These are phyloP conservation scores for Ceratoteleas bidentatus DNA, from an alignment of 1,140 invertebrate species.

Conservation along the genomic window DNA sequence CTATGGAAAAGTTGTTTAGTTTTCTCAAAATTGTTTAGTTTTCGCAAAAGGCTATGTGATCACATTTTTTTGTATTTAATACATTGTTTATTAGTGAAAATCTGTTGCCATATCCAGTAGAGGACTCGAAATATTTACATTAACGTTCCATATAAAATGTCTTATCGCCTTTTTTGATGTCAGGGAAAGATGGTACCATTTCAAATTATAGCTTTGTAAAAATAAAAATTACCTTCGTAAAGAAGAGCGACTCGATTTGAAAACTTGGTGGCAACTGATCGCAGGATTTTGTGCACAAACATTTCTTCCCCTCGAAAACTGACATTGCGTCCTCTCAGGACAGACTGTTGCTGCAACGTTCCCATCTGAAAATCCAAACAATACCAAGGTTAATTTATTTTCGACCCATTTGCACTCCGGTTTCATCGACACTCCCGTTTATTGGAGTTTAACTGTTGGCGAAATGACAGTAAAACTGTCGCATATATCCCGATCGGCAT, in stretches of 20 bases:
- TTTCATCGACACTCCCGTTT: not conserved
- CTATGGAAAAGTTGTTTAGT: conserved; percentile 31
- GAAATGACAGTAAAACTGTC: too few relatives aligned
- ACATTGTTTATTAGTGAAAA: too few relatives aligned
- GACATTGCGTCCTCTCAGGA: conserved; percentile 82
- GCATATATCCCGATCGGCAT: too few relatives aligned
- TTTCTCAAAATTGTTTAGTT: too few relatives aligned
- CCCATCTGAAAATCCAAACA: conserved; percentile 81
- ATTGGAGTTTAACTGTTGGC: not conserved
- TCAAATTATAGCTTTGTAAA: too few relatives aligned
- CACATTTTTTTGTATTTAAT: too few relatives aligned
- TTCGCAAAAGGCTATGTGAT: too few relatives aligned
- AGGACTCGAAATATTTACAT: too few relatives aligned
- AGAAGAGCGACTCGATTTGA: conserved; percentile 82
- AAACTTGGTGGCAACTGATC: conserved; percentile 71
- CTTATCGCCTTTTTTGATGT: too few relatives aligned
- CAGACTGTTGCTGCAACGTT: conserved; percentile 84
- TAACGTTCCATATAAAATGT: too few relatives aligned
- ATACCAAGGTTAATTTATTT: not conserved
- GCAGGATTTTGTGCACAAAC: conserved; percentile 82
- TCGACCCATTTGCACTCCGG: not conserved
- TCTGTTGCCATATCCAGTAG: not conserved
- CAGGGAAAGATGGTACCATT: too few relatives aligned
- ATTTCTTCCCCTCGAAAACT: conserved; percentile 75
- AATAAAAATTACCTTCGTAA: too few relatives aligned